Evolutionary conservation across 2,888 invertebrate species (phyloP).

Genomic region (Sarcophaga variegata): DNA sequence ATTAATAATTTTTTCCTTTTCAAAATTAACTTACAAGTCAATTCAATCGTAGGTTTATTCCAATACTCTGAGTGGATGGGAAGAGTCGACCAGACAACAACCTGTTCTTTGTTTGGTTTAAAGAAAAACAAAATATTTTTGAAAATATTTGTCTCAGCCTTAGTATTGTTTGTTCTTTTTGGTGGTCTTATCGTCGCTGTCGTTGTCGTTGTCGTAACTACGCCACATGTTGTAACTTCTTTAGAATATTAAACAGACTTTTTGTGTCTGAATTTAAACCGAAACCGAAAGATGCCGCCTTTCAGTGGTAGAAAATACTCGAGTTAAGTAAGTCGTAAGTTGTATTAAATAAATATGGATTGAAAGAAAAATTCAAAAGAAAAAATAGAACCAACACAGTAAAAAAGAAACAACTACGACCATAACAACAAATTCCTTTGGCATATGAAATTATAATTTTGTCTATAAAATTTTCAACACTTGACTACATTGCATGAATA

Average conservation of each 20-base stretch:
- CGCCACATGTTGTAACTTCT: not conserved
- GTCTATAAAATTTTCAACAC: conserved; percentile 15
- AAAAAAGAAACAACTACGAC: not conserved
- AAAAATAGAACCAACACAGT: not conserved
- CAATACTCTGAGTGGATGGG: too few relatives aligned
- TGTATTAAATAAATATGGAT: not conserved
- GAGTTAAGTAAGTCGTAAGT: not conserved
- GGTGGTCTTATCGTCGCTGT: not conserved
- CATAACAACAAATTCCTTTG: not conserved
- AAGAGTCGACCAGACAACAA: too few relatives aligned
- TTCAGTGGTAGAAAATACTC: not conserved
- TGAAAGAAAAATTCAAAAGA: not conserved
- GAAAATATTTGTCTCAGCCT: not conserved
- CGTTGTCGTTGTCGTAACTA: not conserved
- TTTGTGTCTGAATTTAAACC: not conserved
- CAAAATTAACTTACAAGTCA: too few relatives aligned
- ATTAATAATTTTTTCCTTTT: too few relatives aligned
- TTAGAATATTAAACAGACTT: conserved; percentile 8
- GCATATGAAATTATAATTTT: conserved; percentile 4
- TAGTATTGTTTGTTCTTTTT: not conserved
- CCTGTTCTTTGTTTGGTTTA: not conserved
- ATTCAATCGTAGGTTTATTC: too few relatives aligned
- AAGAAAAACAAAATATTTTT: not conserved
- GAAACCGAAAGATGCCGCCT: not conserved
- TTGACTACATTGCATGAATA: conserved; percentile 4